Percentiles rank a stretch among this genome's conserved stretches.
Conservation (phyloP, 23 tunicate species). For the Halocynthia roretzi region DNA sequence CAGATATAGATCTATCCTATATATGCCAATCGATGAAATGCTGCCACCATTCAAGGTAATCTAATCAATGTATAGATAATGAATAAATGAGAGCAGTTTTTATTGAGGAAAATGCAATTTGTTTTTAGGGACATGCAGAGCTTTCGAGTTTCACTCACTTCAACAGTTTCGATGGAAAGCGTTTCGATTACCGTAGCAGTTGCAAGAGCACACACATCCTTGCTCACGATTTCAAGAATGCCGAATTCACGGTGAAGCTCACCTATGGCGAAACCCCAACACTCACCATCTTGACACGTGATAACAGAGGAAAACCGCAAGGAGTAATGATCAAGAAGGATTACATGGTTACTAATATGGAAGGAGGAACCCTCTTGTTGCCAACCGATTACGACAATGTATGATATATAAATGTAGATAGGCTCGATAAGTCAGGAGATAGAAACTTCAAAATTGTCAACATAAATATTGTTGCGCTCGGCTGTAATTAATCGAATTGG, state of each 20-base stretch:
- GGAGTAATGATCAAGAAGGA: slow-evolving; percentile 4
- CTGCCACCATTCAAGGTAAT: slow-evolving; percentile 94
- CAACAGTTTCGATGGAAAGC: slow-evolving; percentile 81
- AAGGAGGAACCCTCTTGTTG: background rate
- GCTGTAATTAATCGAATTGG: background rate
- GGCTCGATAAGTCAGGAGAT: too few relatives aligned
- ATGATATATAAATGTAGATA: background rate
- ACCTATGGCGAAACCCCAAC: slow-evolving; percentile 49
- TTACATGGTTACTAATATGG: slow-evolving; percentile 13
- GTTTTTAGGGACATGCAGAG: slow-evolving; percentile 74
- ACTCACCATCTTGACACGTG: slow-evolving; percentile 5
- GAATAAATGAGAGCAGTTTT: background rate
- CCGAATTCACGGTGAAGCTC: slow-evolving; percentile 63
- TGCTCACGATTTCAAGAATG: slow-evolving; percentile 42
- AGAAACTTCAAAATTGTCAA: too few relatives aligned
- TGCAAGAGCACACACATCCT: slow-evolving; percentile 77
- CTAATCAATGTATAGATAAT: background rate
- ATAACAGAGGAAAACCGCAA: slow-evolving; percentile 1
- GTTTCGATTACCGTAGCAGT: slow-evolving; percentile 56
- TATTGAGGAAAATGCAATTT: background rate
- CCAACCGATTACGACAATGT: slow-evolving; percentile 21
- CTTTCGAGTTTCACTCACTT: slow-evolving; percentile 85
- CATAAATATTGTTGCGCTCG: background rate
- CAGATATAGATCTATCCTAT: slow-evolving; percentile 41
- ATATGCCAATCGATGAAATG: slow-evolving; percentile 69